phyloP scores from a whole-genome alignment of 1,140 invertebrate genomes.

The Tigriopus japonicus region DNA sequence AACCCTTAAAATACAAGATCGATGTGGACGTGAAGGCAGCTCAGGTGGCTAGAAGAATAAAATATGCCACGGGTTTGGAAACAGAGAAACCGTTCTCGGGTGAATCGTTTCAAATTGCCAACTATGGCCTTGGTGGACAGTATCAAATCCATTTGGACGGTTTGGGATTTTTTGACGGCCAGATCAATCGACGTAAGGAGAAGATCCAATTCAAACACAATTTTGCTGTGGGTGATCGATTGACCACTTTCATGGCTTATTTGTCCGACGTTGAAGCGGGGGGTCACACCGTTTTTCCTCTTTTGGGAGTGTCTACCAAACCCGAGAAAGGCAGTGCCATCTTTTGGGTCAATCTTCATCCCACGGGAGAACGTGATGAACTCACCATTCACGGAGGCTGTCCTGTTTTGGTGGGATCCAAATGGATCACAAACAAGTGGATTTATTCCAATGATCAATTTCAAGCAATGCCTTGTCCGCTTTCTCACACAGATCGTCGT shows the following conservation, averaged over 20 bases:
- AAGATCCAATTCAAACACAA: constrained; percentile 18
- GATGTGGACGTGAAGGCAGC: no score
- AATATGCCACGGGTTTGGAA: not conserved
- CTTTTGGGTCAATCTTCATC: constrained; percentile 9
- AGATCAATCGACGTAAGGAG: not conserved
- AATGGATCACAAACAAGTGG: constrained; percentile 24
- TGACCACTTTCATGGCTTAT: constrained; percentile 37
- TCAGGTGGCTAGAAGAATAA: no score
- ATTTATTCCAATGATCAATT: constrained; percentile 22
- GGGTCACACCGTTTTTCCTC: constrained; percentile 6
- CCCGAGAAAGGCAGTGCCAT: not conserved
- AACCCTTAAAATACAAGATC: no score
- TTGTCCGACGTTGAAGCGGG: constrained; percentile 24
- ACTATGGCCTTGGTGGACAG: constrained; percentile 44
- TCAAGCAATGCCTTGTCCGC: constrained; percentile 19
- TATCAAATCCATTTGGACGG: constrained; percentile 44
- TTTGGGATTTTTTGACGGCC: constrained; percentile 22
- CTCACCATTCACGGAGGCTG: not conserved
- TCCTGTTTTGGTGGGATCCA: constrained; percentile 15
- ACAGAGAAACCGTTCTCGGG: not conserved
- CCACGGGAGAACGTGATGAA: not conserved
- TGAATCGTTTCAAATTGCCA: constrained; percentile 25
- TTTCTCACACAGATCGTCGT: not conserved
- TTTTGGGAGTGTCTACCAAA: not conserved
- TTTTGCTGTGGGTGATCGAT: constrained; percentile 30